Evolutionary conservation across 64 coral and sea anemone species (phyloP), one percentile per base, ranked within the genome.

Genomic region (Montipora efflorescens): DNA sequence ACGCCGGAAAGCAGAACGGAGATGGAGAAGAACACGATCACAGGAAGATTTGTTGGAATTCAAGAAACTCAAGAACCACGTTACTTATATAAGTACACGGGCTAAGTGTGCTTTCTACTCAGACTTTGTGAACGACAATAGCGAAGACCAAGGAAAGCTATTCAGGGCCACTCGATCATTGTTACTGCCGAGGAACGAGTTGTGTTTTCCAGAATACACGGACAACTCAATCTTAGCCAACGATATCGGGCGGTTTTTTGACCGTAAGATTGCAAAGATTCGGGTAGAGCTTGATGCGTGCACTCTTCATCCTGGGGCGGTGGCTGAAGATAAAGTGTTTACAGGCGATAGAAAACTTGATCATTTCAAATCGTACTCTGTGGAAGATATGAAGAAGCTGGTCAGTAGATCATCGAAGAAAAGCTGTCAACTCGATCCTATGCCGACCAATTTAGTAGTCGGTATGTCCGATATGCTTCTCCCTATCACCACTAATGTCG

Each of bases 41-140:
- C 12, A 51, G 20, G 61, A 49, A 52, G 91, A 93, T 48, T 79
- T 93, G 51, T 7, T 22, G 51, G 53, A 55, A 25, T 94, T 88
- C 77, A 89, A 89, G 79, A 19, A 43, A 93, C 25, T 36, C 8
- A 93, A 52, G 55, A 93, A 93, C 67, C 82, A 68, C 48, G 83
- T 73, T 13, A 93, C 82, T 11, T 87, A 79, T 45, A 46, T 93
- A 15, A 86, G 55, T 53, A 93, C 18, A 46, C 62, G 4, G 59
- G 74, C 82, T 28, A 43, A 55, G 9, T 18, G 58, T 58, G 59
- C 46, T 16, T 93, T 87, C 59, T 93, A 79, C 45, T 45, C 84
- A 20, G 76, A 93, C 71, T 79, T 88, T 45, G 59, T 93, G 10
- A 12, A 25, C 22, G 58, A 88, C 16, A 88, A 93, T 67, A 57